phyloP scores from a whole-genome alignment of 2,113 vertebrate genomes.

The Gymnogyps californianus region DNA sequence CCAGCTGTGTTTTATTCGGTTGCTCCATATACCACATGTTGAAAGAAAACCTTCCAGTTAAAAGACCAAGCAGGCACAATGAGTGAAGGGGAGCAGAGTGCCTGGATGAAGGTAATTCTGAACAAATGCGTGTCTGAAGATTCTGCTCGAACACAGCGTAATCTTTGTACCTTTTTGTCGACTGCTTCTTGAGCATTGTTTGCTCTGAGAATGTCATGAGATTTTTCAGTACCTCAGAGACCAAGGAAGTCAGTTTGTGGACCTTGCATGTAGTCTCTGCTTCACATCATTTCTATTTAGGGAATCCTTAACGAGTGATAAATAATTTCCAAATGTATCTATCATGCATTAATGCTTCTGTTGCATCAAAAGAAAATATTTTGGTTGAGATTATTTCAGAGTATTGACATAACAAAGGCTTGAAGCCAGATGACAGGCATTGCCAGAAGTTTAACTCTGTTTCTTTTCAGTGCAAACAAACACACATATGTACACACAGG shows the following conservation, averaged over 20 bases:
- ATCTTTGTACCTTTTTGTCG: not conserved
- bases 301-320: not conserved
- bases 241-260: not conserved
- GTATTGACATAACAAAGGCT: not conserved
- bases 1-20: not conserved
- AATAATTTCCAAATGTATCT: slow-evolving; percentile 37
- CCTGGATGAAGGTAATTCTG: not conserved
- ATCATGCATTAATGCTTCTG: slow-evolving; percentile 16
- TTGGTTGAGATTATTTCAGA: slow-evolving; percentile 23
- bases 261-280: not conserved
- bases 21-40: not conserved
- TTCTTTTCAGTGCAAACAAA: slow-evolving; percentile 38
- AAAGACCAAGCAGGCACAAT: not conserved
- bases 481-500: not conserved
- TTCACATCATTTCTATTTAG: slow-evolving; percentile 21
- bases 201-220: not conserved
- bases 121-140: not conserved
- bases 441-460: not conserved
- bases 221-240: not conserved
- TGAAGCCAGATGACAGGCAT: slow-evolving; percentile 20
- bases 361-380: slow-evolving; percentile 55
- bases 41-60: not conserved
- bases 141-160: not conserved
- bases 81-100: not conserved
- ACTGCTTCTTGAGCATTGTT: not conserved